Evolutionary conservation across 2,797 vertebrate species (phyloP), one percentile per base, ranked within the genome.

Genomic region (Hephaestus fuliginosus): DNA sequence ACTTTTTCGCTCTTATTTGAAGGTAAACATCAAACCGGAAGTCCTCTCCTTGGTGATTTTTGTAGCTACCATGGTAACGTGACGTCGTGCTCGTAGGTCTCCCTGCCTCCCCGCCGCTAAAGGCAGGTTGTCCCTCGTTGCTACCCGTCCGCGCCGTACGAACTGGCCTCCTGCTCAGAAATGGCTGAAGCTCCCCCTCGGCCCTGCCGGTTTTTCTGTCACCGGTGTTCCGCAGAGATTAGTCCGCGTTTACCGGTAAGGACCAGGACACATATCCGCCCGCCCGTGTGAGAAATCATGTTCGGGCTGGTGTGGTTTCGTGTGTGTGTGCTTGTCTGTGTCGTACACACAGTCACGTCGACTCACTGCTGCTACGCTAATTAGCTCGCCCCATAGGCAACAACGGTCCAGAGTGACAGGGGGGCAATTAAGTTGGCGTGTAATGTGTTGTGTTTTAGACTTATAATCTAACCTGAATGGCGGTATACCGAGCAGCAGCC

Each of bases 121-220:
- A 74, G 76, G 52, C 43, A 12, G 51, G 7, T 11, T 61, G 92
- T 93, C 89, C 92, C 90, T 91, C 6, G 61, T 20, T 28, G 86
- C 86, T 91, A 7, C 13, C 91, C 92, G 88, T 93, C 80, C 62
- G 30, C 36, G 66, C 62, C 49, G 55, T 48, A 76, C 72, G 30
- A 75, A 65, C 58, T 30, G 55, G 1, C 71, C 17, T 70, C 6
- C 67, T 76, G 74, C 74, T 73, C 18, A 88, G 91, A 92, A 88
- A 98, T 98, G 98, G 98, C 97, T 92, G 97, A 98, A 96, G 97
- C 97, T 92, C 95, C 96, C 46, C 91, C 95, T 84, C 96, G 96
- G 92, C 96, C 96, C 86, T 93, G 96, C 89, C 97, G 97, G 88
- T 99, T 96, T 91, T 99, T 98, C 91, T 99, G 98, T 93, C 97